Conservation (phyloP, 2,888 invertebrate genomes). For the Magallana nippona region DNA sequence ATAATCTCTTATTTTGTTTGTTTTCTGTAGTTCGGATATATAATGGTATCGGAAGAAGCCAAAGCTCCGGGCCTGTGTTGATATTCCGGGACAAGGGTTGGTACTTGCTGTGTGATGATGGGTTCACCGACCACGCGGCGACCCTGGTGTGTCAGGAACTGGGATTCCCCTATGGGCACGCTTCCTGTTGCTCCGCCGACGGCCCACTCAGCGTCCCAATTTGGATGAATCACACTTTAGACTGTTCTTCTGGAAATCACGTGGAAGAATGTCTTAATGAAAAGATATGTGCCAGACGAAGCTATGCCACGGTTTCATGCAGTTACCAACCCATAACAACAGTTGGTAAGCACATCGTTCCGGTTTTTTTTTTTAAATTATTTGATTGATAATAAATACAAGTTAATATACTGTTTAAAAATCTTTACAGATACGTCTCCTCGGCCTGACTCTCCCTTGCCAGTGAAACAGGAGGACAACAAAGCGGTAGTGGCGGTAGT, state of each 20-base stretch:
- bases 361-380: too few relatives aligned
- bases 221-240: constrained; percentile 65
- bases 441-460: neutral
- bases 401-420: neutral
- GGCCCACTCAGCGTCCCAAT: constrained; percentile 49
- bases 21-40: constrained; percentile 60
- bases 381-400: too few relatives aligned
- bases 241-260: constrained; percentile 68
- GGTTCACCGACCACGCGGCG: constrained; percentile 85
- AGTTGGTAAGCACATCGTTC: neutral
- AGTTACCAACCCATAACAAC: constrained; percentile 11
- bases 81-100: constrained; percentile 70
- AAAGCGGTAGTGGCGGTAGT: constrained; percentile 49
- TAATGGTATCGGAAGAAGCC: constrained; percentile 57
- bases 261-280: constrained; percentile 35
- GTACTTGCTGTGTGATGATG: constrained; percentile 86
- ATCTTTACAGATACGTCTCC: neutral
- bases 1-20: neutral
- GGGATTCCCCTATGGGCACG: constrained; percentile 76
- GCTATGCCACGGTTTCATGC: constrained; percentile 61
- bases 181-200: constrained; percentile 62
- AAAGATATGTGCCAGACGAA: constrained; percentile 53
- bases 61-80: constrained; percentile 62
- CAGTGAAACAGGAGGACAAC: constrained; percentile 30
- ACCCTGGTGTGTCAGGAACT: constrained; percentile 77